phyloP scores from a whole-genome alignment of 2,797 vertebrate species.

The Antennarius maculatus region DNA sequence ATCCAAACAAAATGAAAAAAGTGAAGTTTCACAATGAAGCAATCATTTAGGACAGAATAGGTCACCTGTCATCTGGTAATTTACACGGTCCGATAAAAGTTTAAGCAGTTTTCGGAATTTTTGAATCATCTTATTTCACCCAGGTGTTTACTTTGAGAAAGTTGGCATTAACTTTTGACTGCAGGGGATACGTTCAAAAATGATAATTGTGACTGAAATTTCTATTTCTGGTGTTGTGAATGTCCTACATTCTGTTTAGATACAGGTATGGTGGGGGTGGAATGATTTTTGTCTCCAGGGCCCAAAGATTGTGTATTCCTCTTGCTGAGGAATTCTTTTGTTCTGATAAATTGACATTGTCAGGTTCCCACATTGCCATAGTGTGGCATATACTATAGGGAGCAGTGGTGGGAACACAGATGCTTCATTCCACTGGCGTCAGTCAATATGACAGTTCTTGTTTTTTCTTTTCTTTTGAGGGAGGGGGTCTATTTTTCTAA shows the following conservation, averaged over 20 bases:
- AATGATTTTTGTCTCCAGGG: slow-evolving; percentile 80
- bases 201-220: slow-evolving; percentile 78
- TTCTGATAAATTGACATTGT: slow-evolving; percentile 85
- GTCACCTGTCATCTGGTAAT: background rate
- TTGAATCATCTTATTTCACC: slow-evolving; percentile 18
- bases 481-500: slow-evolving; percentile 70
- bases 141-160: slow-evolving; percentile 64
- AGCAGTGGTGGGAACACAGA: slow-evolving; percentile 74
- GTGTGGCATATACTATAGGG: slow-evolving; percentile 77
- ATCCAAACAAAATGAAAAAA: background rate
- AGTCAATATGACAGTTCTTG: slow-evolving; percentile 78
- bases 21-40: background rate
- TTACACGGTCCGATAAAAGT: slow-evolving; percentile 7
- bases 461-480: slow-evolving; percentile 65
- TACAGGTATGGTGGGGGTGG: slow-evolving; percentile 80
- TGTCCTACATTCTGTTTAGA: slow-evolving; percentile 83
- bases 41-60: slow-evolving; percentile 5
- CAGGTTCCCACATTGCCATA: slow-evolving; percentile 81
- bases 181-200: slow-evolving; percentile 74
- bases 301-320: slow-evolving; percentile 71
- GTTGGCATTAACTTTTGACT: slow-evolving; percentile 76
- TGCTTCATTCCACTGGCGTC: slow-evolving; percentile 73
- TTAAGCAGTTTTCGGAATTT: slow-evolving; percentile 20
- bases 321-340: slow-evolving; percentile 80
- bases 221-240: slow-evolving; percentile 80